Evolutionary conservation across 1,140 invertebrate species (phyloP), one percentile per base, ranked within the genome.

Genomic region (Drosophila arawakana): DNA sequence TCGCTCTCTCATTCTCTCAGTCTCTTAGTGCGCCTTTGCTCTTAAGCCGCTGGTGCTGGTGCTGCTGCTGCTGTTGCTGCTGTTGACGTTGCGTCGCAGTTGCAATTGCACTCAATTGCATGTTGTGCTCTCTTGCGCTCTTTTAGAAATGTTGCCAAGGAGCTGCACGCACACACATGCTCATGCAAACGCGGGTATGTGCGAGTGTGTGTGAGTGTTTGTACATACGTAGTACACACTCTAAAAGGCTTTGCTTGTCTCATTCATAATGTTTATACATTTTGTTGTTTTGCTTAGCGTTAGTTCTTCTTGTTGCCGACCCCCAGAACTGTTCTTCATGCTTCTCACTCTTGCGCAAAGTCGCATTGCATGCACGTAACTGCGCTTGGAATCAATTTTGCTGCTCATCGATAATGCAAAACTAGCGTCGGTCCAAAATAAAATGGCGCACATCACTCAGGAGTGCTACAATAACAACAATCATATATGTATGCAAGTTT

Each of bases 351-450:
- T 21, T 21, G 18, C 18, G 1, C 25, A 39, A 7, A 34, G 46
- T n/a, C 49, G 73, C 74, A 77, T 78, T 80, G 78, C 73, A 65
- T 77, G 80, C 83, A 86, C 83, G 83, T 88, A 80, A 88, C 69
- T 83, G 77, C 76, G 80, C 63, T 89, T 77, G 80, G 73, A 89
- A 83, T 88, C 77, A 89, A 88, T 88, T 88, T 89, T 54, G 80
- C 52, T 70, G 69, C 80, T 89, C 84, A 88, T 88, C 83, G 83
- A 86, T 86, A 86, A 82, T 86, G 80, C 83, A 88, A 52, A 39
- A 59, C 55, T 34, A 62, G 61, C 43, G 75, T 39, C 65, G 58
- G 59, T 30, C 67, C 54, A 58, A 80, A 81, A 80, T 81, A 84
- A 84, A 84, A 84, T 84, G 81, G 81, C 77, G 81, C 70, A 44